These are phyloP conservation scores for Leptobrachium ailaonicum DNA, from an alignment of 2,113 vertebrate species.

Conservation along the genomic window DNA sequence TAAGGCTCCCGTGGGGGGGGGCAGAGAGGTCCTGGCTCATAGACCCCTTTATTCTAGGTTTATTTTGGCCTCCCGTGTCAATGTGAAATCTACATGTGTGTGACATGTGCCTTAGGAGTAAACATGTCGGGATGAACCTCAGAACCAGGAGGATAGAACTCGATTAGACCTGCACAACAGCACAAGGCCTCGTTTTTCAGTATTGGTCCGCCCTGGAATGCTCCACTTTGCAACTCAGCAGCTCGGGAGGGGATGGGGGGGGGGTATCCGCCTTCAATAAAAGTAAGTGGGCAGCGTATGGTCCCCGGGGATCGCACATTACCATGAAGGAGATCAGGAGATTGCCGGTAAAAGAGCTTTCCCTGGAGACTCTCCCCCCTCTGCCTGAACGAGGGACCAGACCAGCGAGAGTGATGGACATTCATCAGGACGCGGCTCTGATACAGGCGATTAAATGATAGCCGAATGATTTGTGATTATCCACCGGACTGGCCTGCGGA, in stretches of 20 bases:
- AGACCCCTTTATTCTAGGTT: no score
- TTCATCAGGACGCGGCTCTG: neutral
- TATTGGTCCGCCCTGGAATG: neutral
- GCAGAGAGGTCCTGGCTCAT: no score
- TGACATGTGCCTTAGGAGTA: no score
- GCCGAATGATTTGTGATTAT: neutral
- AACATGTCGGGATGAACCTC: no score
- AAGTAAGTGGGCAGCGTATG: neutral
- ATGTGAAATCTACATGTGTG: no score
- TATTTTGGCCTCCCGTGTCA: no score
- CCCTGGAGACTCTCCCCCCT: neutral
- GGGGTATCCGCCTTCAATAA: constrained; percentile 2
- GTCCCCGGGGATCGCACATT: neutral
- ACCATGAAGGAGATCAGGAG: neutral
- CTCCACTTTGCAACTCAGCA: neutral
- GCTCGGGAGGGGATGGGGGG: neutral
- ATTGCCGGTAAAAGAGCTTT: constrained; percentile 8
- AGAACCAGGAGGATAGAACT: no score
- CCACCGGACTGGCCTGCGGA: neutral
- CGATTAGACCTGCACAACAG: no score
- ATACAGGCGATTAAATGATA: neutral
- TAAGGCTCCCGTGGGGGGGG: no score
- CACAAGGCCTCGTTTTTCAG: no score
- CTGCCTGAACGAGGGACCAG: neutral
- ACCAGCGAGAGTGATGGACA: neutral